Evolutionary conservation across 2,888 invertebrate species (phyloP).

Genomic region (Lepas anatifera): DNA sequence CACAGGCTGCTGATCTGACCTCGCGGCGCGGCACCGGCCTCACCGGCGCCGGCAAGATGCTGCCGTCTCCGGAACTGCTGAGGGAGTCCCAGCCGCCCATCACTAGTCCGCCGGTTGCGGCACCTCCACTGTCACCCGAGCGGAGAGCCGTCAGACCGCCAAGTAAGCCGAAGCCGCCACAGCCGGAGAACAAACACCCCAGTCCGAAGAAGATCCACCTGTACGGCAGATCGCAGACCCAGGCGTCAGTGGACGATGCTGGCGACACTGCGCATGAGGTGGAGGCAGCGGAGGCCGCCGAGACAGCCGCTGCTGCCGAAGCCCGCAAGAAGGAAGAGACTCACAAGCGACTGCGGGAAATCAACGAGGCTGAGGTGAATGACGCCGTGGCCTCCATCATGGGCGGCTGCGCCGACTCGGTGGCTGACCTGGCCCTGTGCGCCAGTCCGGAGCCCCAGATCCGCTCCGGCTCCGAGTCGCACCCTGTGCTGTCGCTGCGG

Average conservation of each 20-base stretch:
- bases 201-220: slow-evolving; percentile 4
- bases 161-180: not conserved
- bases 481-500: not conserved
- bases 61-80: slow-evolving; percentile 1
- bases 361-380: not conserved
- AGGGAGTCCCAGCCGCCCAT: not conserved
- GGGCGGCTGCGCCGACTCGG: not conserved
- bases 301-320: not conserved
- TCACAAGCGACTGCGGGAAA: not conserved
- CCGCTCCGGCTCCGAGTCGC: not conserved
- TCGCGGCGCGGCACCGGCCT: not conserved
- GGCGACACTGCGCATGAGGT: not conserved
- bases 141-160: not conserved
- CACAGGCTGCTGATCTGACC: not conserved
- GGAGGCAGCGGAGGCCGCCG: not conserved
- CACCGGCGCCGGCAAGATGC: not conserved
- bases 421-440: not conserved
- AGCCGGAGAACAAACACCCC: not conserved
- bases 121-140: too few relatives aligned
- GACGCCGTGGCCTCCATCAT: slow-evolving; percentile 10
- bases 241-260: not conserved
- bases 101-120: too few relatives aligned
- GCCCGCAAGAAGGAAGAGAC: not conserved
- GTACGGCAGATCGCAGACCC: not conserved
- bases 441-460: not conserved